Evolutionary conservation across 2,797 vertebrate genomes (phyloP).

Genomic region (Pipistrellus pygmaeus): DNA sequence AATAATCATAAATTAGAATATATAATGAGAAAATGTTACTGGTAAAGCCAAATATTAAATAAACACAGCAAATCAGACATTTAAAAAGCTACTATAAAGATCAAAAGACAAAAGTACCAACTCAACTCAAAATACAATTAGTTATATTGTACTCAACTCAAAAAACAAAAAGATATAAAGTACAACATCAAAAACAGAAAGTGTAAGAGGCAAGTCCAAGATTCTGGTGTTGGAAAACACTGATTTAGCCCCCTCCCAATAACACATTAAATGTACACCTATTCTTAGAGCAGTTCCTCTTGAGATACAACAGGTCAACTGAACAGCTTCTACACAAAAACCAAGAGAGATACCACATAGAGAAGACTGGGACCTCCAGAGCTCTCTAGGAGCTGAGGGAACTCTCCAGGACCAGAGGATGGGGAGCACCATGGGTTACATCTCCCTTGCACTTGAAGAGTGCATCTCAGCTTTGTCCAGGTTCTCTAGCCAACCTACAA

Average conservation of each 20-base stretch:
- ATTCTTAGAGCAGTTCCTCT: background rate
- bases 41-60: background rate
- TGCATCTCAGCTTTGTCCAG: background rate
- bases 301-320: background rate
- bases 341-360: background rate
- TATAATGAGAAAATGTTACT: background rate
- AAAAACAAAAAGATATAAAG: background rate
- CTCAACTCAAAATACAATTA: background rate
- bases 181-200: background rate
- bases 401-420: background rate
- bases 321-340: background rate
- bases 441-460: background rate
- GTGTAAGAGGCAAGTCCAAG: background rate
- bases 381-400: background rate
- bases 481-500: background rate
- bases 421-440: background rate
- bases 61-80: background rate
- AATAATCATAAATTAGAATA: background rate
- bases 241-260: background rate
- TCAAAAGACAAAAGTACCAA: background rate
- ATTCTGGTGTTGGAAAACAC: background rate
- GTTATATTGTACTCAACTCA: no score
- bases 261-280: background rate
- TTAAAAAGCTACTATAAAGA: background rate
- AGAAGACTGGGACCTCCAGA: background rate